Evolutionary conservation across 2,888 invertebrate species (phyloP), one percentile per base, ranked within the genome.

Genomic region (Deroplatys truncata): DNA sequence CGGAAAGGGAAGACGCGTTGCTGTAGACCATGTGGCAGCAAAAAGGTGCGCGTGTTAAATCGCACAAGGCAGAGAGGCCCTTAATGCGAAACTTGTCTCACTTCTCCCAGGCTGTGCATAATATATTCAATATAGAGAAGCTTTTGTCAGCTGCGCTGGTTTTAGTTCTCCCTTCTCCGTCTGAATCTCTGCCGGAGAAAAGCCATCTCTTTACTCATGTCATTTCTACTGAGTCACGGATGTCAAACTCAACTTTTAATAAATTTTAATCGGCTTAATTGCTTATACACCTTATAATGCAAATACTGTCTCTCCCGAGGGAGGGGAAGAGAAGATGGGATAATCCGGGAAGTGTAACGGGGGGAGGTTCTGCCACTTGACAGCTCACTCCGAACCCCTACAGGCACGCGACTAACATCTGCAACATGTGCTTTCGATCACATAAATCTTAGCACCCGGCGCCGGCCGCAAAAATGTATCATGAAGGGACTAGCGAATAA

Each of bases 201-300:
- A 84, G 43, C 84, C 84, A 84, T 84, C 85, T 49, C 49, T 43
- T 49, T 49, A 35, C 72, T 86, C 86, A 20, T 72, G 86, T 86
- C 86, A 86, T 86, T 82, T 86, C 49, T n/a, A 82, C 86, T 86
- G 72, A 86, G 86, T 86, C 86, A 86, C 82, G 86, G 56, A 86
- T 88, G 90, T 90, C 90, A 88, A 72, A 90, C 90, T 88, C 83
- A 85, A 84, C 88, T 88, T 72, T 90, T 90, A 90, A 90, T 90
- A 90, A 90, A 90, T 90, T 90, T 88, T 90, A 90, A 90, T 90
- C 90, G 89, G 90, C 89, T 90, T 90, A 89, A 90, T 90, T 90
- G 89, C 89, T 89, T 82, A 85, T 85, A 84, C 88, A 89, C 89
- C 90, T 90, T 88, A 87, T 90, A 72, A 88, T 90, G 90, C 89